Percentiles rank a stretch among this genome's conserved stretches.
Evolutionary conservation across 2,113 vertebrate species (phyloP).

Genomic region (Tonatia bakeri): DNA sequence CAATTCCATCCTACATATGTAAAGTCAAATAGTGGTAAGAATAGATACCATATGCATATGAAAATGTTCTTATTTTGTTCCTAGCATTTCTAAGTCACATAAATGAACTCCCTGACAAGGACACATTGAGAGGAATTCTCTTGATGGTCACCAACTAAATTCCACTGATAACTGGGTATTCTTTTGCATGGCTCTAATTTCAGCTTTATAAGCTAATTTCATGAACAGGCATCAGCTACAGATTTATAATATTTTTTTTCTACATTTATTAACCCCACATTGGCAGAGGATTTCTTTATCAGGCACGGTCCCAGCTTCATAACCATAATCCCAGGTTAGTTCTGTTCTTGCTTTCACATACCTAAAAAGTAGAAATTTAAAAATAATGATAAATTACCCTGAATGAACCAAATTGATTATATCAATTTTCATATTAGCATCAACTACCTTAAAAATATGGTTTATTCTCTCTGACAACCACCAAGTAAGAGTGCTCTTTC

Average conservation of each 20-base stretch:
- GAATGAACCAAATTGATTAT: neutral
- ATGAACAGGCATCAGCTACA: neutral
- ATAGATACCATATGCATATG: neutral
- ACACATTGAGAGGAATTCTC: neutral
- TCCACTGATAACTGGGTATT: neutral
- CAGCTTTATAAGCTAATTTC: slow-evolving; percentile 11
- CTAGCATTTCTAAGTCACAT: slow-evolving; percentile 37
- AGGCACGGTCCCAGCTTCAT: slow-evolving; percentile 78
- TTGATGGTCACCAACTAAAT: neutral
- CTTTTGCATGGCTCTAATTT: neutral
- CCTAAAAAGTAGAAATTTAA: slow-evolving; percentile 80
- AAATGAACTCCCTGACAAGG: slow-evolving; percentile 1
- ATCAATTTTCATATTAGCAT: slow-evolving; percentile 5
- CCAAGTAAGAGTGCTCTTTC: neutral
- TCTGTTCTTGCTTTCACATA: slow-evolving; percentile 90
- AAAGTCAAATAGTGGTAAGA: slow-evolving; percentile 45
- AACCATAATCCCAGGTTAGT: slow-evolving; percentile 92
- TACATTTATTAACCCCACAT: slow-evolving; percentile 85
- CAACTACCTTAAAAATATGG: slow-evolving; percentile 1
- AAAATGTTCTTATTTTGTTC: slow-evolving; percentile 48
- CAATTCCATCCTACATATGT: neutral
- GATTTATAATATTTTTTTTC: slow-evolving; percentile 78
- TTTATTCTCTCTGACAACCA: neutral
- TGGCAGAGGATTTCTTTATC: slow-evolving; percentile 85
- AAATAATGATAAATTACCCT: slow-evolving; percentile 33